Evolutionary conservation across 2,797 vertebrate genomes (phyloP), one percentile per base, ranked within the genome.

Genomic region (Silurus lanzhouensis): DNA sequence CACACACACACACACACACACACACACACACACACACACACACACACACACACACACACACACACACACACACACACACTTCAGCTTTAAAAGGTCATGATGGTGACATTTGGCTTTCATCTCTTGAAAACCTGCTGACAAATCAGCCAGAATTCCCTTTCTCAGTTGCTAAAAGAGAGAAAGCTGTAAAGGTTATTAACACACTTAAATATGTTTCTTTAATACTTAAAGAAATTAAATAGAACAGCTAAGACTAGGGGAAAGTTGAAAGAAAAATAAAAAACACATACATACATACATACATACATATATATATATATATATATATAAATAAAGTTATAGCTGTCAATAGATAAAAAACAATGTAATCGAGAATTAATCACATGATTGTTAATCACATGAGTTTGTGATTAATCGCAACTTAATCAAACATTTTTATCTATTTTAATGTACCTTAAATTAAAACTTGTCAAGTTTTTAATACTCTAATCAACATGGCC

Each of bases 1-100:
- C 20, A 87, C 55, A 84, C 92, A 87, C 44, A 63, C 22, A 86
- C 52, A 84, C 92, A 98, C 97, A 46, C 60, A 87, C 44, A 63
- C 22, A 86, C 52, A 84, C 92, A 98, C 97, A 46, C 60, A 87
- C 44, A 63, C 22, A 86, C 52, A 84, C 92, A 98, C 97, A 46
- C 60, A n/a, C n/a, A 93, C 84, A 31, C 2, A 72, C n/a, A 57
- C 20, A 87, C 55, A 84, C 92, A 93, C 84, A 31, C 2, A 72
- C n/a, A 57, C 20, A 87, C 55, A 84, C 92, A 87, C 44, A 63
- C 22, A 86, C 52, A 84, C 92, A 98, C 97, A 46, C 60, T 27
- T 27, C 6, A 76, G 22, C 55, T n/a, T 83, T 52, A 64, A 66
- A 83, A 60, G 55, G 55, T 67, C 60, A 81, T n/a, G 63, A 15